Conservation (phyloP, 2,888 invertebrate genomes). For the Corythucha ciliata region DNA sequence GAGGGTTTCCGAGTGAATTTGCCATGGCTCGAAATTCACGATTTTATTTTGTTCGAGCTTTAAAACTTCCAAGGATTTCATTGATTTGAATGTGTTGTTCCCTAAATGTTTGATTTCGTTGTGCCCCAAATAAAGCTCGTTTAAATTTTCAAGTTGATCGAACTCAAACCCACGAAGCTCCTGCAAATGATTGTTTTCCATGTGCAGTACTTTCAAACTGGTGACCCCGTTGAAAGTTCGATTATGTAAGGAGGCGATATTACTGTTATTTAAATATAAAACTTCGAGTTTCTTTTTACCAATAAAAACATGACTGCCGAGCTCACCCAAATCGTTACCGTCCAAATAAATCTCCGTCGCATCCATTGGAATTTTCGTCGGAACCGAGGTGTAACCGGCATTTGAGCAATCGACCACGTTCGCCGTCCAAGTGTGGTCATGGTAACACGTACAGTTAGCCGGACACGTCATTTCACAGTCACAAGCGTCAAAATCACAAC, state of each 20-base stretch:
- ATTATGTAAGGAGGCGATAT: conserved; percentile 75
- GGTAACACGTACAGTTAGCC: conserved; percentile 85
- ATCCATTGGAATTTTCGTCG: conserved; percentile 84
- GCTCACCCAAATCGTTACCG: conserved; percentile 74
- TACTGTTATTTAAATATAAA: conserved; percentile 76
- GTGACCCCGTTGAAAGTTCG: conserved; percentile 78
- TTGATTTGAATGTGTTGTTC: conserved; percentile 66
- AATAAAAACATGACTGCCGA: conserved; percentile 80
- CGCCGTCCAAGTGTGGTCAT: conserved; percentile 86
- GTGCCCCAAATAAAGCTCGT: conserved; percentile 76
- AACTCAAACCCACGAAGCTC: conserved; percentile 77
- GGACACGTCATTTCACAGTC: conserved; percentile 97
- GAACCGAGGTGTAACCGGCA: conserved; percentile 65
- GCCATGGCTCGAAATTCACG: conserved; percentile 68
- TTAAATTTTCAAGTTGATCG: conserved; percentile 65
- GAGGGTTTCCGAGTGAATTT: conserved; percentile 54
- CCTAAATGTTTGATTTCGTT: conserved; percentile 70
- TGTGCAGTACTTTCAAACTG: conserved; percentile 66
- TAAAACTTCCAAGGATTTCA: conserved; percentile 68
- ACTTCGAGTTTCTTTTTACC: conserved; percentile 81
- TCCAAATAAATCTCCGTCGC: conserved; percentile 88
- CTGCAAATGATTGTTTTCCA: conserved; percentile 74
- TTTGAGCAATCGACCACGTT: conserved; percentile 87
- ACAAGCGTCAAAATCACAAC: conserved; percentile 92
- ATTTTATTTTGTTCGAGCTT: conserved; percentile 76